Base-by-base conservation (phyloP, 2,797 vertebrate genomes). In the Lutjanus argentimaculatus region DNA sequence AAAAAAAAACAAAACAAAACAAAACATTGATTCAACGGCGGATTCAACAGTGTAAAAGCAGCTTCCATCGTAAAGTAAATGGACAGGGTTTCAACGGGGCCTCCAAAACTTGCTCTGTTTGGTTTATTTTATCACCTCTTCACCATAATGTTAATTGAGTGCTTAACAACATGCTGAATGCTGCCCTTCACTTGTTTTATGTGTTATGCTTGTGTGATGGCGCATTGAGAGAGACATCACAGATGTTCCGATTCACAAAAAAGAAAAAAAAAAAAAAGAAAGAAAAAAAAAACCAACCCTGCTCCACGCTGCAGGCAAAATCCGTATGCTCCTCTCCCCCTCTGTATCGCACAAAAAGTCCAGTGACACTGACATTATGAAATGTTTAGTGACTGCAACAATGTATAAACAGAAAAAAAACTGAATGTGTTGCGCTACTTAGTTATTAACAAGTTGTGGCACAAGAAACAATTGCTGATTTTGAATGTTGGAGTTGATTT, bases 171-270 rank as follows among this genome's bases (percentile, higher is more conserved):
- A 36, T 19, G 13, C n/a, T 21, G n/a, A 53, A 45, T 48, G 56
- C 42, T 61, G 51, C 62, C 30, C 63, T 68, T 70, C 43, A 22
- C 15, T 72, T 30, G 46, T 19, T 64, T 80, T 46, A 42, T 73
- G 67, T 30, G n/a, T 61, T 80, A 15, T 59, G 65, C 22, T 76
- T 52, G 17, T 72, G 73, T 58, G 52, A 79, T 49, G 61, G 57
- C 2, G 25, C 30, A 5, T 30, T 48, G 59, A 84, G 75, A 3
- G 13, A 62, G 42, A 73, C 25, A 19, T 46, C 75, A 80, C 69
- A 86, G 75, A 86, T 83, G 80, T 78, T 85, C 52, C 0, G 59
- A 64, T 72, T 69, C 21, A n/a, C n/a, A n/a, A n/a, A n/a, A n/a
- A n/a, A n/a, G n/a, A n/a, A n/a, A n/a, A n/a, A 55, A 40, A 72